Conservation (phyloP, 2,113 vertebrate species). For the Speoplatyrhinus poulsoni region DNA sequence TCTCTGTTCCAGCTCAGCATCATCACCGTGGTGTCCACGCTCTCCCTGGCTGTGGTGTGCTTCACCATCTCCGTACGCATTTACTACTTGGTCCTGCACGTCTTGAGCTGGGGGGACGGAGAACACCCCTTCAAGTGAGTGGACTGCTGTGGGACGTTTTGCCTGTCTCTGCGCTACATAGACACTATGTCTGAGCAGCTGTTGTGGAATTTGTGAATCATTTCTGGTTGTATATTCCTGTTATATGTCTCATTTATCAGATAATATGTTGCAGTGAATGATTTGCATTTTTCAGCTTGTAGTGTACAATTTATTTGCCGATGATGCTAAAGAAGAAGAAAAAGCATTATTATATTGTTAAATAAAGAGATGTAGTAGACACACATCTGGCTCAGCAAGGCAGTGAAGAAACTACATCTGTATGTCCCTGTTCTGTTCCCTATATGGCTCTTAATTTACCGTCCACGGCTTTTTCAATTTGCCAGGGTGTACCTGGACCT, state of each 20-base stretch:
- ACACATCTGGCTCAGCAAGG: neutral
- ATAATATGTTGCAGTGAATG: neutral
- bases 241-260: neutral
- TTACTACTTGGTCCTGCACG: constrained; percentile 80
- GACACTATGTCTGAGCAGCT: no score
- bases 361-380: neutral
- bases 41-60: constrained; percentile 80
- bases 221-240: neutral
- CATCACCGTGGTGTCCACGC: constrained; percentile 82
- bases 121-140: constrained; percentile 83
- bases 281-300: neutral
- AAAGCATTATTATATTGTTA: neutral
- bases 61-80: constrained; percentile 85
- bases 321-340: neutral
- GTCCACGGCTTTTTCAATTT: neutral
- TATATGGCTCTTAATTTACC: neutral
- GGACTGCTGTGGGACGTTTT: neutral
- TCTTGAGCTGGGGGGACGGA: constrained; percentile 78
- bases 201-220: neutral
- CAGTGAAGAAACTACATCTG: neutral
- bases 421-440: no score
- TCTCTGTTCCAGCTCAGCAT: constrained; percentile 89
- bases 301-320: no score
- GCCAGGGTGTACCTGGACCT: constrained; percentile 81
- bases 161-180: no score